Conservation (phyloP, 2,888 invertebrate genomes). For the Lutraria lutraria region DNA sequence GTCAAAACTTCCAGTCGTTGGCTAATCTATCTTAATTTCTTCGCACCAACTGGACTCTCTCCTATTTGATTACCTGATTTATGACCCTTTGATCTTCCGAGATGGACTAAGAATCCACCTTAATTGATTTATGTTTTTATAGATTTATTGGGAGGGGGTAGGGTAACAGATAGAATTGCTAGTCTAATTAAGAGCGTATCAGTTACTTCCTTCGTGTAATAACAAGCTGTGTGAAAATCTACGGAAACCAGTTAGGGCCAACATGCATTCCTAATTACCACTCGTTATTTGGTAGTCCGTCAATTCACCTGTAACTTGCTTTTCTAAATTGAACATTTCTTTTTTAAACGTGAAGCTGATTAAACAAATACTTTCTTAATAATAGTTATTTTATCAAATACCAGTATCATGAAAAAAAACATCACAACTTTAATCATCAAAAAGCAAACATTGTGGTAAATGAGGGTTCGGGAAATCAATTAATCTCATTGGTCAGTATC, state of each 20-base stretch:
- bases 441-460: too few species aligned
- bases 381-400: too few species aligned
- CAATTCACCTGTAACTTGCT: too few species aligned
- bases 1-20: not conserved
- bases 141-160: not conserved
- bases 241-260: constrained; percentile 4
- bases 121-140: not conserved
- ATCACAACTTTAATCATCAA: too few species aligned
- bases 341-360: too few species aligned
- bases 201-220: not conserved
- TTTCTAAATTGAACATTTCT: too few species aligned
- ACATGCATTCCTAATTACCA: not conserved
- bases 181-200: not conserved
- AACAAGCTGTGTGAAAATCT: not conserved
- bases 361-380: too few species aligned
- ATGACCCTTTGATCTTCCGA: not conserved
- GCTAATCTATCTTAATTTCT: not conserved
- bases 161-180: not conserved
- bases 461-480: too few species aligned
- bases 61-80: not conserved
- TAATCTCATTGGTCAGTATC: too few species aligned
- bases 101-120: not conserved
- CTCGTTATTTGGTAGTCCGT: too few species aligned
- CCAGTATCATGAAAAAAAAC: too few species aligned
- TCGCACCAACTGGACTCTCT: not conserved